These are phyloP conservation scores for Rhabdornis inornatus DNA, from an alignment of 2,113 vertebrate species.

Conservation along the genomic window DNA sequence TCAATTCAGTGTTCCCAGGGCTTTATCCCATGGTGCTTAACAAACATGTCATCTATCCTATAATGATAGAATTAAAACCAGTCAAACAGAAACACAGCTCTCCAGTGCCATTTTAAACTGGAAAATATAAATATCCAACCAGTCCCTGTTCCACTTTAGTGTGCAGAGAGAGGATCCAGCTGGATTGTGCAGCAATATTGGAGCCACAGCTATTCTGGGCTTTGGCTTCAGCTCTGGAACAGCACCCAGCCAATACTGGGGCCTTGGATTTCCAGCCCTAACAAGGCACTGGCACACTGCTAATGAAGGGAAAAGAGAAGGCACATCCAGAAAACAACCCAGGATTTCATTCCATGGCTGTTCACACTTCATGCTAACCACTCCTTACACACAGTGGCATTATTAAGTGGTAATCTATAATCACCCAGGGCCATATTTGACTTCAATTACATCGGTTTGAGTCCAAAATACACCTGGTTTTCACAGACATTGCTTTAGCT, in stretches of 20 bases:
- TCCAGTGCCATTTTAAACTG: neutral
- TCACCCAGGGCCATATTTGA: neutral
- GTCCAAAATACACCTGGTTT: neutral
- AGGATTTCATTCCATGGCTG: neutral
- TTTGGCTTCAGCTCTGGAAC: neutral
- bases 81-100: neutral
- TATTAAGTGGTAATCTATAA: neutral
- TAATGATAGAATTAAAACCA: neutral
- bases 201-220: neutral
- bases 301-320: neutral
- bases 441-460: neutral
- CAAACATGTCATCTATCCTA: accelerated
- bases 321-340: neutral
- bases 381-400: neutral
- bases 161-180: neutral
- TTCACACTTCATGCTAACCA: neutral
- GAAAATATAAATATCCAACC: neutral
- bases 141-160: neutral
- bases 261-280: neutral
- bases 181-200: accelerated
- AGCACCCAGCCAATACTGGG: accelerated
- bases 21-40: neutral
- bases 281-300: neutral
- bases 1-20: neutral
- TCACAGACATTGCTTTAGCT: neutral